A percentile compares a stretch with the other conserved stretches of the same genome.
These are phyloP conservation scores for Stramonita haemastoma DNA, from an alignment of 2,888 invertebrate genomes.

Conservation along the genomic window DNA sequence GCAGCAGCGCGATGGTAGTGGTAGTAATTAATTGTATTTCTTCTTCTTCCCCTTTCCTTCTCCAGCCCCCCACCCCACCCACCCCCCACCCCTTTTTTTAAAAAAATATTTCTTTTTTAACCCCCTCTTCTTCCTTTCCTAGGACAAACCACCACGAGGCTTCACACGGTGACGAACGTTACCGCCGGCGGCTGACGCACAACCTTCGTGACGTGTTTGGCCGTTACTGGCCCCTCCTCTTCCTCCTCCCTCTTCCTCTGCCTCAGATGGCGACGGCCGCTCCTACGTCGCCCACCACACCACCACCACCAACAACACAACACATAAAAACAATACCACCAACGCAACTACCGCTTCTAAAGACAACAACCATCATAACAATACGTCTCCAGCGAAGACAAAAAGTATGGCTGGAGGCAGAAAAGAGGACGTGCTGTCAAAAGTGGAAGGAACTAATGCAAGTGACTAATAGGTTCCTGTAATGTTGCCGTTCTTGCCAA, in stretches of 20 bases:
- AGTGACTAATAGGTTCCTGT: too few species aligned
- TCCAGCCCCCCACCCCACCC: background rate
- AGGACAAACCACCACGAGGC: conserved; percentile 61
- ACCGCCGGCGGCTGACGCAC: conserved; percentile 38
- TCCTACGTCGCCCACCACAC: conserved; percentile 27
- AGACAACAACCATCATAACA: background rate
- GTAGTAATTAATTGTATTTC: background rate
- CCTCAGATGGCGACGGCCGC: conserved; percentile 49
- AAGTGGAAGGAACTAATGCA: too few species aligned
- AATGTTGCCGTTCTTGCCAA: too few species aligned
- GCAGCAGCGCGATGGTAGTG: too few species aligned
- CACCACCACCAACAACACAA: background rate
- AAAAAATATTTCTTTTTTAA: background rate
- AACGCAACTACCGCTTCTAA: background rate
- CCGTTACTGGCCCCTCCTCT: conserved; percentile 51
- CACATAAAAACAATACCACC: background rate
- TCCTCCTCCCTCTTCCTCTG: conserved; percentile 54
- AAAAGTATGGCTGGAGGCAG: too few species aligned
- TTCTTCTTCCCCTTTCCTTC: background rate
- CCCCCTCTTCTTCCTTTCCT: background rate
- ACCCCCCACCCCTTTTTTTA: background rate
- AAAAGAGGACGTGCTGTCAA: too few species aligned
- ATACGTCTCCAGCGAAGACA: too few species aligned
- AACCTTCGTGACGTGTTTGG: conserved; percentile 58
- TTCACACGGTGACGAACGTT: conserved; percentile 40